A percentile compares a stretch with the other conserved stretches of the same genome.
These are phyloP conservation scores for Timema cristinae DNA, from an alignment of 2,888 invertebrate species.

Conservation along the genomic window DNA sequence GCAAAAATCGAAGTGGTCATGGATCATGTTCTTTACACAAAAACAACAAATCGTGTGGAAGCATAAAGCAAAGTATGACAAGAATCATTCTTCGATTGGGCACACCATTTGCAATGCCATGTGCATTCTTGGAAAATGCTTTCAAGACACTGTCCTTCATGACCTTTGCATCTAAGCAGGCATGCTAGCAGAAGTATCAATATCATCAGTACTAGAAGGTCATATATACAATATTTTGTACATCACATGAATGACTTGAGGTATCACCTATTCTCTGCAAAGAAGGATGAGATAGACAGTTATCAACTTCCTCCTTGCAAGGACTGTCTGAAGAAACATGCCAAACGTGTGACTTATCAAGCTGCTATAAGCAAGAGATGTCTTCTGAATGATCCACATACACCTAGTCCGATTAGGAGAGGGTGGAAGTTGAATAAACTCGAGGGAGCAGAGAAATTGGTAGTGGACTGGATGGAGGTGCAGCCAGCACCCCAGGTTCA, in stretches of 20 bases:
- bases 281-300: conserved; percentile 9
- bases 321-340: background rate
- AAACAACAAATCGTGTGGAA: no score
- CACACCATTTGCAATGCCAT: no score
- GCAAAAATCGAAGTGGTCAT: no score
- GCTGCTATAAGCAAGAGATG: conserved; percentile 2
- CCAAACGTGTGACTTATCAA: background rate
- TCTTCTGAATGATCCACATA: background rate
- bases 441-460: background rate
- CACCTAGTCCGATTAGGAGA: background rate
- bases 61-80: no score
- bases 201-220: no score
- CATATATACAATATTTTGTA: background rate
- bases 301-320: background rate
- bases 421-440: background rate
- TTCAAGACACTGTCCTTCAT: no score
- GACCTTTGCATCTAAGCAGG: no score
- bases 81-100: no score
- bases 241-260: background rate
- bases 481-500: background rate
- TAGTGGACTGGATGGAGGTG: background rate
- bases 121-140: no score
- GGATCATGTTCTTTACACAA: no score
- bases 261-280: background rate
- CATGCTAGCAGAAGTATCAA: no score